Base-by-base conservation (phyloP, 2,888 invertebrate species). In the Sesamia inferens region DNA sequence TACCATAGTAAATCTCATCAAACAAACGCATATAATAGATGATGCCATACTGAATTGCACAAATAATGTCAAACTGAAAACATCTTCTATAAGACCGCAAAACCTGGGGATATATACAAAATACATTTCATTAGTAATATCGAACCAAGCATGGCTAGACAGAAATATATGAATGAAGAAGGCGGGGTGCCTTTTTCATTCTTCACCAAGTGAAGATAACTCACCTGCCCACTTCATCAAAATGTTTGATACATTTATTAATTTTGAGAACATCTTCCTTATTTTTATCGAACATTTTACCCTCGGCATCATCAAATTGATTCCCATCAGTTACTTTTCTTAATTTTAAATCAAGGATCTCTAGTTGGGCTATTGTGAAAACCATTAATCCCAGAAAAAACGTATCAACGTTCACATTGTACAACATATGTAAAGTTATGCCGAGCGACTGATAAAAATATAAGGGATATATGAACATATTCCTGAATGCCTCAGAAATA, bases 1-100 rank as follows among this genome's bases (percentile, higher is more conserved):
- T 86, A 94, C 95, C 90, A 93, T 77, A 8, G 93, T 94, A 80
- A 94, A 94, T 81, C 93, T 89, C 79, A 92, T 92, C 10, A 94
- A 87, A 54, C 92, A 92, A 68, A 93, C 89, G 77, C 95, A 95
- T 76, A 94, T 92, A 22, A 93, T 89, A 71, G 89, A 90, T 1
- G 94, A 93, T 4, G 93, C 90, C 86, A 93, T 85, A 66, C 91
- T 85, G 54, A 94, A 93, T 79, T 94, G 94, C 14, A 90, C 78
- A 79, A 95, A 93, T 54, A 94, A 48, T 1, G 91, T 88, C 3
- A 88, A 47, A 68, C 92, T 91, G 65, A 94, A 94, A 13, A 90
- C 86, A 2, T 91, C 81, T 85, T 94, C 85, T 22, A 93, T 81
- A 19, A 92, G 81, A n/a, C 68, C 16, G 76, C 92, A 93, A 78